These are phyloP conservation scores for Seriola aureovittata DNA, from an alignment of 2,113 vertebrate species.

Conservation along the genomic window DNA sequence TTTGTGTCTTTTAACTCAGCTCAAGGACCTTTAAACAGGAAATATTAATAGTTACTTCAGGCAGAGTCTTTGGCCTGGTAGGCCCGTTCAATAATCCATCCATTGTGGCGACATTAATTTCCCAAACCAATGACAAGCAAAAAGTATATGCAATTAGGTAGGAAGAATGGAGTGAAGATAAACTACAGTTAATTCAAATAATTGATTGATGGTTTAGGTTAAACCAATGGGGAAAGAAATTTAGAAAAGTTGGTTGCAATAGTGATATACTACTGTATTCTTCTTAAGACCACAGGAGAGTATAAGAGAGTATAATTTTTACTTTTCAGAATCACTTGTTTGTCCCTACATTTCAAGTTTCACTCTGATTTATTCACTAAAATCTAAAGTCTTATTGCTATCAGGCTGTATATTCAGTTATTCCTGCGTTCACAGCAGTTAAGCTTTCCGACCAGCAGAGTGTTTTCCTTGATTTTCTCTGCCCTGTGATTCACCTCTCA, in stretches of 20 bases:
- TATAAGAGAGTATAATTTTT: no score
- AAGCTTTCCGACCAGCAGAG: not conserved
- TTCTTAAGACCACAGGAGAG: not conserved
- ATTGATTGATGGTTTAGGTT: no score
- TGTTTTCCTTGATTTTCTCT: not conserved
- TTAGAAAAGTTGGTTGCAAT: not conserved
- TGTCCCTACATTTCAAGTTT: not conserved
- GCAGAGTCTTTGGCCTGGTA: not conserved
- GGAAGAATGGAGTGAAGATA: no score
- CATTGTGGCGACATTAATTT: not conserved
- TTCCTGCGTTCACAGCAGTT: not conserved
- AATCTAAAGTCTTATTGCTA: not conserved
- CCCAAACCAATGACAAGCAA: not conserved
- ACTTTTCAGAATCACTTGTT: not conserved
- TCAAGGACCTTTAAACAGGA: not conserved
- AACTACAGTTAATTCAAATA: no score
- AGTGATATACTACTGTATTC: not conserved
- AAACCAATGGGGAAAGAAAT: not conserved
- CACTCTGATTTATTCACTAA: not conserved
- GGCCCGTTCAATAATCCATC: not conserved
- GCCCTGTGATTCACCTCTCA: not conserved
- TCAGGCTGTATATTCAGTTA: not conserved
- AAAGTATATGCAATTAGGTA: no score
- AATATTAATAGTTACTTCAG: not conserved
- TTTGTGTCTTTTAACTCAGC: not conserved